phyloP scores from a whole-genome alignment of 1,140 invertebrate genomes.

The Tetramorium parvispinum region DNA sequence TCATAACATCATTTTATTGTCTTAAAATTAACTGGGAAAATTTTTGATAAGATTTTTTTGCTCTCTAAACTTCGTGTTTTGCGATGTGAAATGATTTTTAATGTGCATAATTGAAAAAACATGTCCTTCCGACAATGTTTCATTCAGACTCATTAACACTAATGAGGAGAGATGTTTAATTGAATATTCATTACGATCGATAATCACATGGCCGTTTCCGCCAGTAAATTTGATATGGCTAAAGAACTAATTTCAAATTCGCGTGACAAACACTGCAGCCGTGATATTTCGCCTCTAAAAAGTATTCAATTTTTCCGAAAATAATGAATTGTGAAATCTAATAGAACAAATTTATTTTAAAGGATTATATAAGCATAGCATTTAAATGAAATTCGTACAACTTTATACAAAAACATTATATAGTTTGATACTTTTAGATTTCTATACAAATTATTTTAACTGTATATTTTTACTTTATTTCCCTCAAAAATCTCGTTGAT shows the following conservation, averaged over 20 bases:
- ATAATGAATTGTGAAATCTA: neutral
- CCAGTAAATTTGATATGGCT: neutral
- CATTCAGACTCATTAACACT: constrained; percentile 7
- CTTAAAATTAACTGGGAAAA: neutral
- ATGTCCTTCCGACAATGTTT: neutral
- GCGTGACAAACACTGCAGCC: neutral
- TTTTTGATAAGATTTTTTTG: neutral
- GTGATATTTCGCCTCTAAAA: neutral
- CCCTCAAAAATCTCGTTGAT: neutral
- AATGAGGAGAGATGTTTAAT: constrained; percentile 15
- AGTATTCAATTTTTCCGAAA: neutral
- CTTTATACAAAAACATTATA: neutral
- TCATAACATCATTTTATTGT: neutral
- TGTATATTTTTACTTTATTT: neutral
- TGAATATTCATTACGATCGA: constrained; percentile 30
- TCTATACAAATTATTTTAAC: neutral
- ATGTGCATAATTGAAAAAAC: constrained; percentile 18
- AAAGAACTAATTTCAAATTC: neutral
- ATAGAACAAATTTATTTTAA: neutral
- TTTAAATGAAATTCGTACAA: neutral
- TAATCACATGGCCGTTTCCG: neutral
- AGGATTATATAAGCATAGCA: neutral
- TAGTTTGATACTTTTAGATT: neutral
- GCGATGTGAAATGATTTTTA: neutral
- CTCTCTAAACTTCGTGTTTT: neutral